phyloP scores from a whole-genome alignment of 2,888 invertebrate genomes.

The Anagyrus pseudococci region DNA sequence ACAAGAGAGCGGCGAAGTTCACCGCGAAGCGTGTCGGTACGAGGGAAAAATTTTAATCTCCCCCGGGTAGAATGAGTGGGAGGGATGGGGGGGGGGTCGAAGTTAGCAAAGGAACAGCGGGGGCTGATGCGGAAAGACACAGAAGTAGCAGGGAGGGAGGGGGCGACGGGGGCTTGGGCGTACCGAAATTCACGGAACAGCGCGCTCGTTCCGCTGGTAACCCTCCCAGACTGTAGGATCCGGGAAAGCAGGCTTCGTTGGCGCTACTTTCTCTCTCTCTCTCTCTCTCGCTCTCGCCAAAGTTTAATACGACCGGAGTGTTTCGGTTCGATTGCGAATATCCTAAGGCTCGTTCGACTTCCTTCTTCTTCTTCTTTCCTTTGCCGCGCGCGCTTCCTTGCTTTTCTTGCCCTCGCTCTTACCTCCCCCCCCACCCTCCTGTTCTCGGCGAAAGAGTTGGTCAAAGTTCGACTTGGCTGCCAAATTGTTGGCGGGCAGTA shows the following conservation, averaged over 20 bases:
- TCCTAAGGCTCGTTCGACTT: neutral
- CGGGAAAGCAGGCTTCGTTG: slow-evolving; percentile 9
- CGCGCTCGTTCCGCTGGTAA: neutral
- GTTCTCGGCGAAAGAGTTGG: slow-evolving; percentile 11
- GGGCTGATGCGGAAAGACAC: neutral
- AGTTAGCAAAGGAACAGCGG: slow-evolving; percentile 8
- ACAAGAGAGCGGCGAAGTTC: slow-evolving; percentile 3
- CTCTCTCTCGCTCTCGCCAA: slow-evolving; percentile 20
- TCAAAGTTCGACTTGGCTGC: slow-evolving; percentile 24
- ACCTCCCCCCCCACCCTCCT: too few species aligned
- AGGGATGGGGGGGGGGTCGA: neutral
- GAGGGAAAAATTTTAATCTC: slow-evolving; percentile 34
- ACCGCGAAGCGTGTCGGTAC: slow-evolving; percentile 9
- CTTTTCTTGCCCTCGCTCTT: neutral
- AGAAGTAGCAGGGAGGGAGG: neutral
- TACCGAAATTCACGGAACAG: slow-evolving; percentile 18
- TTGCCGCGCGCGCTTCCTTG: neutral
- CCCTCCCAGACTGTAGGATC: neutral
- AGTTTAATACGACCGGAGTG: slow-evolving; percentile 30
- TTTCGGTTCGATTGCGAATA: slow-evolving; percentile 35
- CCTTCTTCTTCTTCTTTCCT: neutral
- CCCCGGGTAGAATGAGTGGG: too few species aligned
- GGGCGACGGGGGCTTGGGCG: neutral
- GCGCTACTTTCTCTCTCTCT: too few species aligned
- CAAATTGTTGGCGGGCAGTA: slow-evolving; percentile 33